phyloP scores from a whole-genome alignment of 2,113 vertebrate species.

The Albula glossodonta region DNA sequence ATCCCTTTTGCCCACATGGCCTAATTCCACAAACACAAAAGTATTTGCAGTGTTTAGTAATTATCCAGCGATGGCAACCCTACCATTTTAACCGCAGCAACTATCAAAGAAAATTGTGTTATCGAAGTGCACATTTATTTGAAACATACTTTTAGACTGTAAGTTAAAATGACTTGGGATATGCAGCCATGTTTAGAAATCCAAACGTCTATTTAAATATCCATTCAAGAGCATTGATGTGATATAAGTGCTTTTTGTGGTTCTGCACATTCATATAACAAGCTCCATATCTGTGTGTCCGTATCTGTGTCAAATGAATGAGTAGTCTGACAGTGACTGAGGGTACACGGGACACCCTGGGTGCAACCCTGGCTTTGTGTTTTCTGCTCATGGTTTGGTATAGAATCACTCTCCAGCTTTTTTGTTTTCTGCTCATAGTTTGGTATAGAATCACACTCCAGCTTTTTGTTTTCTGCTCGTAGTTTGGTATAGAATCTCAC shows the following conservation, averaged over 20 bases:
- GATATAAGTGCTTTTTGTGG: slow-evolving; percentile 5
- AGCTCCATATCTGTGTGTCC: slow-evolving; percentile 18
- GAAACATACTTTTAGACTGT: not conserved
- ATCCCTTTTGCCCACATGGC: not conserved
- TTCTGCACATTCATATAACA: no score
- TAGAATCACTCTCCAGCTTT: no score
- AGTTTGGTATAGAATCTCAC: no score
- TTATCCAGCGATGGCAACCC: not conserved
- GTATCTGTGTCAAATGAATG: slow-evolving; percentile 13
- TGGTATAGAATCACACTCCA: no score
- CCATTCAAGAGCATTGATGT: slow-evolving; percentile 25
- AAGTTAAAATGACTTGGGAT: not conserved
- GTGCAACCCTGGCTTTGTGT: no score
- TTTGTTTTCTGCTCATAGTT: no score
- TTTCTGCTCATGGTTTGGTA: no score
- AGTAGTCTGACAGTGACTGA: slow-evolving; percentile 34
- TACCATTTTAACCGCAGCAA: not conserved
- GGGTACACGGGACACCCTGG: not conserved
- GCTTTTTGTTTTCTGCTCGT: no score
- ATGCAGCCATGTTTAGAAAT: not conserved
- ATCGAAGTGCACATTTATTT: not conserved
- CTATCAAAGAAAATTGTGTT: no score
- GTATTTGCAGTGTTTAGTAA: not conserved
- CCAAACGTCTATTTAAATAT: slow-evolving; percentile 14
- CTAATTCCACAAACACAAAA: not conserved